Evolutionary conservation across 2,113 vertebrate species (phyloP).

Genomic region (Mus spicilegus): DNA sequence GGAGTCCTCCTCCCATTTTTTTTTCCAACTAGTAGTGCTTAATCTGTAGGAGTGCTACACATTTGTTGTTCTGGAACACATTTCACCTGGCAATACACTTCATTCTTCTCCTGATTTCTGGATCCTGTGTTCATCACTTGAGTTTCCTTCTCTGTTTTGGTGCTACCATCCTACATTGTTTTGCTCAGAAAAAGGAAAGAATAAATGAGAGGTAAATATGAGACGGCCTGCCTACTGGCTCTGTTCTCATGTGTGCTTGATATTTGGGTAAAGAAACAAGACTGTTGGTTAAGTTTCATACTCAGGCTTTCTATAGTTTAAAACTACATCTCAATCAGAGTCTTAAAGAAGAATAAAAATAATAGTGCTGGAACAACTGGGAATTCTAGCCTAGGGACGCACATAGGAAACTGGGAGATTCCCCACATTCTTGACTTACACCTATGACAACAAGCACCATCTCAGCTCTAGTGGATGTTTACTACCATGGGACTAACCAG

Average conservation of each 20-base stretch:
- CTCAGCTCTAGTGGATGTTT: not conserved
- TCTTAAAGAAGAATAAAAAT: constrained; percentile 29
- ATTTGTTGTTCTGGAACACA: constrained; percentile 36
- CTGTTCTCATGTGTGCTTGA: not conserved
- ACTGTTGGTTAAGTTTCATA: constrained; percentile 17
- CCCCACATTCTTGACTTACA: not conserved
- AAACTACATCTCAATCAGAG: not conserved
- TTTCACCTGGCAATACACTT: not conserved
- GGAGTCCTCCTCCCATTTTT: constrained; percentile 19
- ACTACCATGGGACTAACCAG: not conserved
- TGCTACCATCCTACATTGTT: not conserved
- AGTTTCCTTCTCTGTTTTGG: not conserved
- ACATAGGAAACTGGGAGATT: not conserved
- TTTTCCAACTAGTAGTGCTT: not conserved
- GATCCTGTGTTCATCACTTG: not conserved
- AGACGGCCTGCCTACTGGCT: not conserved
- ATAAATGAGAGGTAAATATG: constrained; percentile 19
- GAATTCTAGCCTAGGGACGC: not conserved
- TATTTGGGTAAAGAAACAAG: constrained; percentile 22
- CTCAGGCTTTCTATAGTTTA: not conserved
- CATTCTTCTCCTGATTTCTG: constrained; percentile 45
- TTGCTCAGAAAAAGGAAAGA: constrained; percentile 10
- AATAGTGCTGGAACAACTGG: not conserved
- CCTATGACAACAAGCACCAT: not conserved
- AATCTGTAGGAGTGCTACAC: not conserved